phyloP scores from a whole-genome alignment of 2,113 vertebrate genomes.

The Macroglossus sobrinus region DNA sequence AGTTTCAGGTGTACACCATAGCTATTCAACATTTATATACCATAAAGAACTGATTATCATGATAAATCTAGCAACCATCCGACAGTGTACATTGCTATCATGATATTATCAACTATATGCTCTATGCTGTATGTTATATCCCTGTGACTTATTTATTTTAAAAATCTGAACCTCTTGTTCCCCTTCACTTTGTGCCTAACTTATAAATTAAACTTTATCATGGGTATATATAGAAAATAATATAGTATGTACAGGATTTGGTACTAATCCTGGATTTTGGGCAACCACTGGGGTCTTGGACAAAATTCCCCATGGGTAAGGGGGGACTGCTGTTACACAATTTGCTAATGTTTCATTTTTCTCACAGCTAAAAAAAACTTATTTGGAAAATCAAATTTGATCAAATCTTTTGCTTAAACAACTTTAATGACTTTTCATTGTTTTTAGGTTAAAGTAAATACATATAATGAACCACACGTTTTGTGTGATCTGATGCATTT shows the following conservation, averaged over 20 bases:
- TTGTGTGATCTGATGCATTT: background rate
- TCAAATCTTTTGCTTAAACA: background rate
- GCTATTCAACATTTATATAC: no score
- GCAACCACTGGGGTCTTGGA: background rate
- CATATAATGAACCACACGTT: background rate
- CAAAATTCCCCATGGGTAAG: background rate
- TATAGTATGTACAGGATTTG: no score
- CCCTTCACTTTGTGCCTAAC: background rate
- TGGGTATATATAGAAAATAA: no score
- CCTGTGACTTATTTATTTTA: no score
- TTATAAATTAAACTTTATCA: background rate
- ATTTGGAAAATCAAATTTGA: background rate
- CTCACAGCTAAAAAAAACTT: background rate
- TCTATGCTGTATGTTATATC: no score
- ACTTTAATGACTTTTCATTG: background rate
- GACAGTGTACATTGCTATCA: no score
- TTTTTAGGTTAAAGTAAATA: background rate
- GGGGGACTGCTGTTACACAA: background rate
- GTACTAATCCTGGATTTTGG: no score
- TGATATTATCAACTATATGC: no score
- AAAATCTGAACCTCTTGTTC: no score
- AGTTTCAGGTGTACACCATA: no score
- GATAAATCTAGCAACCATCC: no score
- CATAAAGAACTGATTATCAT: no score
- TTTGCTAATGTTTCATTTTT: background rate